Percentiles rank a stretch among this genome's conserved stretches.
These are phyloP conservation scores for Coilia nasus DNA, from an alignment of 2,797 vertebrate genomes.

Conservation along the genomic window DNA sequence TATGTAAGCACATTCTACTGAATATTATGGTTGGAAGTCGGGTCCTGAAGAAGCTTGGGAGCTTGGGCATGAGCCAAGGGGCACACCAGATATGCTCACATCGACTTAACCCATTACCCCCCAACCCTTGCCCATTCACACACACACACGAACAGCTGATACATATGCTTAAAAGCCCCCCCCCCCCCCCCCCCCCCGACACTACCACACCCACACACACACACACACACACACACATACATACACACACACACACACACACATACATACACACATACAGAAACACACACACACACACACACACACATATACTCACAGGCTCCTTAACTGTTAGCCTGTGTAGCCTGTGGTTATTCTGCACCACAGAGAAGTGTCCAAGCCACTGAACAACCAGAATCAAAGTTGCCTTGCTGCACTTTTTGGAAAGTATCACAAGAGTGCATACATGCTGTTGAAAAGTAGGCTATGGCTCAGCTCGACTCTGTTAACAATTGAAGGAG, in stretches of 20 bases:
- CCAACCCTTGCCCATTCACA: background rate
- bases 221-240: too few species aligned
- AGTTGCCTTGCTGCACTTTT: background rate
- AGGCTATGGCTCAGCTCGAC: background rate
- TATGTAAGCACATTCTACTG: background rate
- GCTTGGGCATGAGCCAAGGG: constrained; percentile 19
- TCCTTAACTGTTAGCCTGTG: background rate
- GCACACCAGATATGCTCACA: constrained; percentile 12
- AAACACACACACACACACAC: background rate
- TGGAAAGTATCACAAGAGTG: background rate
- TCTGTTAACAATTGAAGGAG: background rate
- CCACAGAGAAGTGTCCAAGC: constrained; percentile 4
- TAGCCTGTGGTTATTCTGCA: background rate
- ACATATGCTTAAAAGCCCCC: too few species aligned
- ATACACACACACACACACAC: background rate
- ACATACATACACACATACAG: background rate
- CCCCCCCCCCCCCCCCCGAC: too few species aligned
- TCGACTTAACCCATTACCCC: background rate
- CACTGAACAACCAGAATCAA: background rate
- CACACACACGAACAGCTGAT: background rate
- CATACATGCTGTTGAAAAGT: background rate
- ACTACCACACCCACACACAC: background rate
- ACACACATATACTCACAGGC: background rate
- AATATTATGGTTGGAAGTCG: background rate
- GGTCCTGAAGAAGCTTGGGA: background rate